Evolutionary conservation across 2,888 invertebrate genomes (phyloP).

Genomic region (Erebia palarica): DNA sequence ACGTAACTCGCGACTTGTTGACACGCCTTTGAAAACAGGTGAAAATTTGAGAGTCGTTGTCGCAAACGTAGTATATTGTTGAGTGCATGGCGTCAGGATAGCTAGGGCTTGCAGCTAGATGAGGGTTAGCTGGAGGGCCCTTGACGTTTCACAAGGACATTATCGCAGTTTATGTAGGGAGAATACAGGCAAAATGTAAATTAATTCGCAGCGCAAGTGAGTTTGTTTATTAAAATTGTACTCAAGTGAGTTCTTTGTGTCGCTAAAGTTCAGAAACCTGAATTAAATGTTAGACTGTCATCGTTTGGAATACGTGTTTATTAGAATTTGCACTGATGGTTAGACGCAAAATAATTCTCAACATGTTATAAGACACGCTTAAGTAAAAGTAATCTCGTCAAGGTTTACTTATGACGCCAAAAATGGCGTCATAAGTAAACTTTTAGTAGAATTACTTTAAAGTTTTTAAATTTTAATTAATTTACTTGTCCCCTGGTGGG

Average conservation of each 20-base stretch:
- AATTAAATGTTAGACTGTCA: neutral
- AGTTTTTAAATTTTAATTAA: no score
- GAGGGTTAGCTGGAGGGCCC: conserved; percentile 46
- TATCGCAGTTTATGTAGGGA: conserved; percentile 51
- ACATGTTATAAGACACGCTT: neutral
- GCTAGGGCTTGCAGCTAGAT: conserved; percentile 43
- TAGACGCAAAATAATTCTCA: neutral
- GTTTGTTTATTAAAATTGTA: conserved; percentile 20
- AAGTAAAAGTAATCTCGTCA: neutral
- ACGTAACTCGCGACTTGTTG: conserved; percentile 24
- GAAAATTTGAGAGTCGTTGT: conserved; percentile 39
- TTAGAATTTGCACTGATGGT: neutral
- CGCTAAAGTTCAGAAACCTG: neutral
- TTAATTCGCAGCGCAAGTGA: conserved; percentile 43
- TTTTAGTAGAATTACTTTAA: conserved; percentile 15
- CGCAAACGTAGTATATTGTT: conserved; percentile 39
- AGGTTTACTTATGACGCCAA: no score
- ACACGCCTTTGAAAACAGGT: conserved; percentile 31
- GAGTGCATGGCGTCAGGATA: conserved; percentile 42
- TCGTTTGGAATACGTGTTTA: neutral
- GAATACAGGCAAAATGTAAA: conserved; percentile 44
- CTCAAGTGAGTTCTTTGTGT: neutral
- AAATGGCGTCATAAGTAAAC: conserved; percentile 5
- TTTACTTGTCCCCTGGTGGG: no score
- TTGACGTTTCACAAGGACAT: conserved; percentile 50